A percentile compares a stretch with the other conserved stretches of the same genome.
These are phyloP conservation scores for Murina feae DNA, from an alignment of 2,113 vertebrate species.

Conservation along the genomic window DNA sequence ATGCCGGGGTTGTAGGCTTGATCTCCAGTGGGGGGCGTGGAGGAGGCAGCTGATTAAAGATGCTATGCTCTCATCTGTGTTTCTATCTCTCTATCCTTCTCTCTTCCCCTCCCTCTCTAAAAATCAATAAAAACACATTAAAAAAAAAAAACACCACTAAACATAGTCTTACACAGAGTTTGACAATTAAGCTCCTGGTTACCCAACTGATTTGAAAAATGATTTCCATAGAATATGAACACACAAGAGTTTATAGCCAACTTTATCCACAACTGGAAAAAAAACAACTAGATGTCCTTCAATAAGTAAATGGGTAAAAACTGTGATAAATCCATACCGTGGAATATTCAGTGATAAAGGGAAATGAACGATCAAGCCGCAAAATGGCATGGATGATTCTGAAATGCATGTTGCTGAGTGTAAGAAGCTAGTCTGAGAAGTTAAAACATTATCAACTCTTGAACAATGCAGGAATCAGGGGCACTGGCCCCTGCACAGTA, in stretches of 20 bases:
- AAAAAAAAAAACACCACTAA: background rate
- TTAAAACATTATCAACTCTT: background rate
- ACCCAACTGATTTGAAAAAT: background rate
- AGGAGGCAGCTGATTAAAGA: no score
- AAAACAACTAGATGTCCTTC: background rate
- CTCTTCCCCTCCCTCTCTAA: no score
- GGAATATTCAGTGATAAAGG: background rate
- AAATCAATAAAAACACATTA: no score
- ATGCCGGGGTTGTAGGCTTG: no score
- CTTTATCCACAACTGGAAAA: background rate
- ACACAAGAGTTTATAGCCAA: background rate
- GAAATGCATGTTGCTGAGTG: background rate
- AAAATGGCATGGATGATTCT: background rate
- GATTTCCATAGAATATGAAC: background rate
- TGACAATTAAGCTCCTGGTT: background rate
- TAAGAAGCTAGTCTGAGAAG: background rate
- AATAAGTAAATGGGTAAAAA: background rate
- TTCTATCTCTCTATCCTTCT: no score
- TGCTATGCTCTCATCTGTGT: background rate
- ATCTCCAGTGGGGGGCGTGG: no score
- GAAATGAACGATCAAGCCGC: background rate
- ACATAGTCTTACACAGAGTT: background rate
- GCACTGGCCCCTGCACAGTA: background rate
- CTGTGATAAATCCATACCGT: background rate
- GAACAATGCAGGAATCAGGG: background rate